Evolutionary conservation across 2,797 vertebrate species (phyloP).

Genomic region (Alfaro cultratus): DNA sequence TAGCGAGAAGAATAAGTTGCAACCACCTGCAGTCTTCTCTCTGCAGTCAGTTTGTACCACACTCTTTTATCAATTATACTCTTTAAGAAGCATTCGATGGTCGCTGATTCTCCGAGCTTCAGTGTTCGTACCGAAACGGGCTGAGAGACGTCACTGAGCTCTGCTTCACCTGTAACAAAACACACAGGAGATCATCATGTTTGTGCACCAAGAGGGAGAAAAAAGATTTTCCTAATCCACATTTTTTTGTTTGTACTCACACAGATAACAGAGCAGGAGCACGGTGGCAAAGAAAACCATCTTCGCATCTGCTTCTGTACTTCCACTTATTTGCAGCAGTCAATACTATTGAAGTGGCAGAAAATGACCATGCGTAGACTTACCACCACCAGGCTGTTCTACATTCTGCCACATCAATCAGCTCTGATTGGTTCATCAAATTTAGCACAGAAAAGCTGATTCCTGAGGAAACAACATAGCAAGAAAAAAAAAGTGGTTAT

Average conservation of each 20-base stretch:
- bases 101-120: neutral
- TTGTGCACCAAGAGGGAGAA: neutral
- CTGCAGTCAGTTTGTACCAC: constrained; percentile 41
- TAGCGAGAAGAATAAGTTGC: rapidly evolving
- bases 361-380: neutral
- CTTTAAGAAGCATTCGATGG: constrained; percentile 25
- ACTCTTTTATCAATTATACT: neutral
- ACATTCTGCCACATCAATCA: neutral
- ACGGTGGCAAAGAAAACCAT: constrained; percentile 5
- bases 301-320: neutral
- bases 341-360: neutral
- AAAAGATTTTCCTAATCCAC: neutral
- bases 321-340: neutral
- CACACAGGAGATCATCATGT: neutral
- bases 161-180: constrained; percentile 20
- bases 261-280: constrained; percentile 12
- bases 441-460: neutral
- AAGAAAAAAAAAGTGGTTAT: neutral
- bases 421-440: neutral
- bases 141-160: constrained; percentile 19
- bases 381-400: neutral
- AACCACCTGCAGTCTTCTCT: constrained; percentile 26
- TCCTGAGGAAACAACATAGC: neutral
- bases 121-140: constrained; percentile 20
- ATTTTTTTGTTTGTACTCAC: constrained; percentile 24